These are phyloP conservation scores for Leptinotarsa peninsularis DNA, from an alignment of 2,888 invertebrate genomes.

Conservation along the genomic window DNA sequence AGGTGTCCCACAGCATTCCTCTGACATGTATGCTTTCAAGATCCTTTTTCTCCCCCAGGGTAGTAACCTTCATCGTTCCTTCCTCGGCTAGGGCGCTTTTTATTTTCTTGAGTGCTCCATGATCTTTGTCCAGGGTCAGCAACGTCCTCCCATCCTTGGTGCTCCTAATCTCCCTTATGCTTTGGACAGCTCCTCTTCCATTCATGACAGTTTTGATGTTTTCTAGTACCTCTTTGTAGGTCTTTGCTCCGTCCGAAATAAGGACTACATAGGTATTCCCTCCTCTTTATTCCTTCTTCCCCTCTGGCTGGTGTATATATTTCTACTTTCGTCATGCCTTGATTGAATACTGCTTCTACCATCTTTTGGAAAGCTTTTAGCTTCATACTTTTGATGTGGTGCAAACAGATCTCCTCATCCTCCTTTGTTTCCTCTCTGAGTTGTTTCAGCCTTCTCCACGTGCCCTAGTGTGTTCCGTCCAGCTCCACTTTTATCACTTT, in stretches of 20 bases:
- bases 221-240: neutral
- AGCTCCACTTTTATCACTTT: too few relatives aligned
- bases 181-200: neutral
- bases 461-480: too few relatives aligned
- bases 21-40: slow-evolving; percentile 21
- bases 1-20: slow-evolving; percentile 2
- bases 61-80: neutral
- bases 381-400: neutral
- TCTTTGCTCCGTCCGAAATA: neutral
- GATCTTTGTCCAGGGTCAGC: slow-evolving; percentile 1
- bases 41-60: neutral
- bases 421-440: too few relatives aligned
- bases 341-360: slow-evolving; percentile 7
- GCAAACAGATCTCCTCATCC: too few relatives aligned
- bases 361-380: slow-evolving; percentile 1
- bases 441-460: too few relatives aligned
- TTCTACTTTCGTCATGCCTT: neutral
- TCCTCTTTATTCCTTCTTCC: neutral
- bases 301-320: slow-evolving; percentile 8
- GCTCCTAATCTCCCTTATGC: slow-evolving; percentile 5
- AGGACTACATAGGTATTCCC: slow-evolving; percentile 9
- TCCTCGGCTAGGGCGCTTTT: neutral
- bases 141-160: slow-evolving; percentile 8
- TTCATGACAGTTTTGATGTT: neutral
- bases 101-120: slow-evolving; percentile 6